Base-by-base conservation (phyloP, 2,113 vertebrate genomes). In the Lepisosteus oculatus region DNA sequence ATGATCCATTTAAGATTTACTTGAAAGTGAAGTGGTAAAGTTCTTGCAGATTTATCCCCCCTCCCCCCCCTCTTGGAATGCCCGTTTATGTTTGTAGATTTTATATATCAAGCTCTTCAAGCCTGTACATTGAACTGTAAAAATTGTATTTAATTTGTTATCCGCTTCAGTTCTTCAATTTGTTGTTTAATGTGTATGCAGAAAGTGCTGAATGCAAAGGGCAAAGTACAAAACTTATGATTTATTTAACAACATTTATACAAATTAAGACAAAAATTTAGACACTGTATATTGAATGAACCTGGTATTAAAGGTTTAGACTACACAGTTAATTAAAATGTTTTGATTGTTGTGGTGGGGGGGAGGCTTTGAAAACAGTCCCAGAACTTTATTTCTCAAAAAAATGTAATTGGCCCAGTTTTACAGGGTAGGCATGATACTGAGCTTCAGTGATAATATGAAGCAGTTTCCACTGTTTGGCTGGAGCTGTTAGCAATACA, bases 1-100 rank as follows among this genome's bases (percentile, higher is more conserved):
- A 56, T 59, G 47, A 51, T 59, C 6, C 14, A 15, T 55, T 72
- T 65, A 8, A 42, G 54, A 68, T 62, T 67, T 64, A 61, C 66
- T 69, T 74, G 67, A 68, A 73, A 62, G 51, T 4, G 44, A n/a
- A 3, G 56, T 11, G 12, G 56, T 67, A 59, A 62, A 68, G 55
- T 69, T 68, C 59, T 68, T 56, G 42, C 71, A 65, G 4, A 8
- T 65, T 43, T 65, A 43, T 65, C 43, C 8, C 43, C 4, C 43
- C 43, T 65, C 2, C 29, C 29, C 43, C 44, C 11, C 65, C 43
- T 72, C 62, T 14, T 65, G 51, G 9, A 55, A 67, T 61, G 47
- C 55, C 29, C 55, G 55, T 73, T 64, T 15, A 73, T 56, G 14
- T 68, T 51, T 68, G 55, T 44, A 43, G 61, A 68, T 67, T 67